Conservation (phyloP, 1,140 invertebrate species). For the Aphis gossypii region DNA sequence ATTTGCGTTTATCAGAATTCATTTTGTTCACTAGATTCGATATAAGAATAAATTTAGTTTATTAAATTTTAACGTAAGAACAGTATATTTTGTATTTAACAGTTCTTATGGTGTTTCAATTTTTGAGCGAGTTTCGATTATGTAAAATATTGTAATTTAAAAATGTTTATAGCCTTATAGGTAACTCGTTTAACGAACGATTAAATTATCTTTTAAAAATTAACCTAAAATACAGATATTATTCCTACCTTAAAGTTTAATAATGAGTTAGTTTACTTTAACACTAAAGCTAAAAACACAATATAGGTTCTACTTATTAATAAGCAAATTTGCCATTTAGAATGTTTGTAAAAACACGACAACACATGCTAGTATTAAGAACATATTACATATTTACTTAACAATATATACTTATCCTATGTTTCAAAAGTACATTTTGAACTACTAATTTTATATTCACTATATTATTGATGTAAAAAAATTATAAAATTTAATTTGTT, state of each 20-base stretch:
- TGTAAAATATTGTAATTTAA: not conserved
- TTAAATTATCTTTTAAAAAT: no score
- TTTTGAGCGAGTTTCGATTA: not conserved
- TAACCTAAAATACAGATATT: not conserved
- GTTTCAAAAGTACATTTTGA: not conserved
- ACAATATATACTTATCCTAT: not conserved
- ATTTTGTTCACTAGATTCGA: no score
- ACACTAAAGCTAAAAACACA: not conserved
- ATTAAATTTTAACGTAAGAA: not conserved
- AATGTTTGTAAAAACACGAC: not conserved
- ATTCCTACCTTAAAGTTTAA: not conserved
- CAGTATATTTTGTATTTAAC: not conserved
- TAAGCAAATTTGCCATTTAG: not conserved
- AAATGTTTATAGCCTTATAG: no score
- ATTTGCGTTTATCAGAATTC: not conserved
- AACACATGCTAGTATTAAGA: not conserved
- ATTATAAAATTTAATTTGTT: not conserved
- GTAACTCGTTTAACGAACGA: no score
- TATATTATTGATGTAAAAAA: no score
- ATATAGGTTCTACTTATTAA: not conserved
- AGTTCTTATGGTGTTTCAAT: not conserved
- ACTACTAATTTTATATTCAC: not conserved
- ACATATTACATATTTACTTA: not conserved
- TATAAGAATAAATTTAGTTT: not conserved
- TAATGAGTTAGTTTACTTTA: not conserved